Conservation (phyloP, 1,140 invertebrate genomes). For the Plectrocnemia conspersa region DNA sequence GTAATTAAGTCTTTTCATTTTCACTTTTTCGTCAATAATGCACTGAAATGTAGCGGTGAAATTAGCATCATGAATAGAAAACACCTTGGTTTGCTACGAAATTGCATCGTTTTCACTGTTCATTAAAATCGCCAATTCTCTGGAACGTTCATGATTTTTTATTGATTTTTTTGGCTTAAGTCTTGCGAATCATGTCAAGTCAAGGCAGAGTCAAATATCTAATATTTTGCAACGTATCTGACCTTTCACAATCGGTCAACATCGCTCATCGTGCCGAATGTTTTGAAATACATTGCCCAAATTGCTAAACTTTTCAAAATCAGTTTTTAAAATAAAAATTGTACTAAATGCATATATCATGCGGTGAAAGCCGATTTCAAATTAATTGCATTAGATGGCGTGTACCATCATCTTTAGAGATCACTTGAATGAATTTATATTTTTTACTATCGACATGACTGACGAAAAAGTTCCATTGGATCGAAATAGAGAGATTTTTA, state of each 20-base stretch:
- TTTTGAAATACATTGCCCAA: not conserved
- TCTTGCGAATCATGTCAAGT: not conserved
- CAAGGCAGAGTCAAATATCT: not conserved
- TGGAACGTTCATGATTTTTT: no score
- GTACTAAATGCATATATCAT: no score
- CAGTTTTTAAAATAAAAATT: not conserved
- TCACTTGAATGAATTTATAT: not conserved
- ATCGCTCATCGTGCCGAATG: not conserved
- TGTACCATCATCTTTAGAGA: not conserved
- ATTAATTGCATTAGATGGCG: not conserved
- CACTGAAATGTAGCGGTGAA: no score
- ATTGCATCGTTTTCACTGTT: no score
- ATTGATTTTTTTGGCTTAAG: not conserved
- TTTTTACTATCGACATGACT: no score
- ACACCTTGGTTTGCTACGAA: no score
- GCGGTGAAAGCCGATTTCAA: no score
- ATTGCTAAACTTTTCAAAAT: not conserved
- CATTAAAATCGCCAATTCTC: no score
- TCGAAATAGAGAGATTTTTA: no score
- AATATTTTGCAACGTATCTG: not conserved
- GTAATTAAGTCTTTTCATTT: not conserved
- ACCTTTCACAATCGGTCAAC: conserved; percentile 3
- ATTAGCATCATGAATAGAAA: no score
- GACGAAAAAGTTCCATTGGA: no score
- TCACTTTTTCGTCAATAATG: not conserved